Percentiles rank a stretch among this genome's conserved stretches.
These are phyloP conservation scores for Sminthurides bifidus DNA, from an alignment of 1,140 invertebrate genomes.

Conservation along the genomic window DNA sequence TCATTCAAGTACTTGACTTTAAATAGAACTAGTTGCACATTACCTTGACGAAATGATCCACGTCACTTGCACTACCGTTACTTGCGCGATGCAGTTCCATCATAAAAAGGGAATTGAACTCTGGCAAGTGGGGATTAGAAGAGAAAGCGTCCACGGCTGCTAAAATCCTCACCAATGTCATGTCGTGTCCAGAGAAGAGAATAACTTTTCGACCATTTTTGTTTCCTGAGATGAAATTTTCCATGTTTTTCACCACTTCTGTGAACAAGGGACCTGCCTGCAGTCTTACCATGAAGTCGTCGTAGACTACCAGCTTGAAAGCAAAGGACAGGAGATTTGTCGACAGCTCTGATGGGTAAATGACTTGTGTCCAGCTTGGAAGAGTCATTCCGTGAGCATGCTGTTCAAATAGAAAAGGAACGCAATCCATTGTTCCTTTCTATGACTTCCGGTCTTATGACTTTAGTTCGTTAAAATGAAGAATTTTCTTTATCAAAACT, in stretches of 20 bases:
- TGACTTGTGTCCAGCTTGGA: conserved; percentile 56
- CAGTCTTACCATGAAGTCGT: conserved; percentile 53
- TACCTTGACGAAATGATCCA: conserved; percentile 2
- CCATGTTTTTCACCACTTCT: conserved; percentile 32
- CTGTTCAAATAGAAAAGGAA: conserved; percentile 30
- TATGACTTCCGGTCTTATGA: neutral
- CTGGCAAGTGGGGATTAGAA: conserved; percentile 33
- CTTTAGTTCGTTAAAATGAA: neutral
- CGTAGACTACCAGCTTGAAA: conserved; percentile 51
- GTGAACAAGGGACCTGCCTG: conserved; percentile 47
- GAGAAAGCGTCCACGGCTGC: conserved; percentile 38
- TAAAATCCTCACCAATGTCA: conserved; percentile 37
- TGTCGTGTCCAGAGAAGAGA: conserved; percentile 39
- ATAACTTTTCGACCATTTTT: conserved; percentile 28
- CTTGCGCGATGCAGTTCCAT: conserved; percentile 15
- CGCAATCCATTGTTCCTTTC: neutral
- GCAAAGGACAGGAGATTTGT: conserved; percentile 1
- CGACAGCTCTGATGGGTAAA: conserved; percentile 35
- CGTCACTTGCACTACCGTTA: neutral
- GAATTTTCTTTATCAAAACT: neutral
- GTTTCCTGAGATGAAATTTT: neutral
- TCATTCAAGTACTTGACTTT: neutral
- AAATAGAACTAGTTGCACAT: neutral
- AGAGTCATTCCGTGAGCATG: conserved; percentile 52
- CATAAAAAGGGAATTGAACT: conserved; percentile 5